Evolutionary conservation across 1,140 invertebrate genomes (phyloP), one percentile per base, ranked within the genome.

Genomic region (Pseudomyrmex sp.): DNA sequence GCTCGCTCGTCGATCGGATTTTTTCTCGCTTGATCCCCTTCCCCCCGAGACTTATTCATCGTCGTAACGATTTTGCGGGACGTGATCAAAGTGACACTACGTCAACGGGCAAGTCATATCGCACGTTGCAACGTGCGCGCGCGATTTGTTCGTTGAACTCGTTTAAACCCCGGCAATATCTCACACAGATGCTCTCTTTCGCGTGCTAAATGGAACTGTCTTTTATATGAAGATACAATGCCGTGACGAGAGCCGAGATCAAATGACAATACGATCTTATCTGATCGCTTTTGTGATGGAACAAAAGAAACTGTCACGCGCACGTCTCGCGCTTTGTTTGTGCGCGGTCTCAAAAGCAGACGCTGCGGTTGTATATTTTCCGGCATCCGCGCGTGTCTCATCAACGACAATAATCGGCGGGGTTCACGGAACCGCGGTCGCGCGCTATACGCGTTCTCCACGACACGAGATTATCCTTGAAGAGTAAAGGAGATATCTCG

Each of bases 81-180:
- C 23, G 13, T 9, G 23, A 75, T 46, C 74, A 2, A 52, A 68
- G 48, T 56, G 62, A 68, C 23, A 23, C 1, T 20, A 7, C 35
- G 48, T n/a, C 62, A 20, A 54, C 26, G 50, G 62, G 9, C 35
- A 77, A 66, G 26, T 68, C 74, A 68, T 68, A 18, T 54, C 48
- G 18, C 10, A 35, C 35, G 35, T 35, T 35, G 35, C 35, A 35
- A 7, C 35, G 13, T 9, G 23, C 73, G 20, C 23, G 61, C 61
- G 12, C 59, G 48, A 77, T 68, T 77, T 77, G 48, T 77, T 50
- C 61, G 68, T 66, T 77, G 62, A 76, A 77, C 74, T 68, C 48
- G 23, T 8, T 68, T 68, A 66, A 77, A 66, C 62, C 48, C 74
- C 35, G 18, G 48, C 50, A 44, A 77, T 77, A 66, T 56, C 23